Conservation (phyloP, 2,797 vertebrate genomes). For the Aplochiton taeniatus region DNA sequence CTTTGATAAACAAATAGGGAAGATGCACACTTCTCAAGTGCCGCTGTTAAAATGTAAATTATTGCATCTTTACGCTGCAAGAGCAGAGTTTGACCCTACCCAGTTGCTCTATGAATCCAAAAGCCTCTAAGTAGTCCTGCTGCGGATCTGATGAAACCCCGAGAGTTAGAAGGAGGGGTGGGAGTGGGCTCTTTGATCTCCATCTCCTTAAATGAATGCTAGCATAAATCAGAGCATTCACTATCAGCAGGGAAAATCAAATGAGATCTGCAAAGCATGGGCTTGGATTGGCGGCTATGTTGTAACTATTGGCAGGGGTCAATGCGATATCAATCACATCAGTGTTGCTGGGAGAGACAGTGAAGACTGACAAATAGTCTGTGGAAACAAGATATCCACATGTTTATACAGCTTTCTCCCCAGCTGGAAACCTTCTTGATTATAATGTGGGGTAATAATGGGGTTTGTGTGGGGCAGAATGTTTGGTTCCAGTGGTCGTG, state of each 20-base stretch:
- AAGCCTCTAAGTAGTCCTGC: conserved; percentile 40
- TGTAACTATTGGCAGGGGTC: conserved; percentile 52
- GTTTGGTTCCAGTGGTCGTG: not conserved
- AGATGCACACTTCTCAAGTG: conserved; percentile 40
- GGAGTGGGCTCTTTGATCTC: conserved; percentile 63
- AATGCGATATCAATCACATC: conserved; percentile 59
- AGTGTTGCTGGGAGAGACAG: conserved; percentile 40
- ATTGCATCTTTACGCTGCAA: conserved; percentile 29
- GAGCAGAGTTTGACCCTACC: conserved; percentile 45
- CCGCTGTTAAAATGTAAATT: conserved; percentile 25
- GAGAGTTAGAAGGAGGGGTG: conserved; percentile 19
- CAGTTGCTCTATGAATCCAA: conserved; percentile 35
- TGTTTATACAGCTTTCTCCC: conserved; percentile 33
- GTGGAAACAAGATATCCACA: conserved; percentile 42
- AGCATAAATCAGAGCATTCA: conserved; percentile 65
- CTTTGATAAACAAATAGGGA: conserved; percentile 43
- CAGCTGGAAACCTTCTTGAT: not conserved
- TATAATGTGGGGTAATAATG: no score
- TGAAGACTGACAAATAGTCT: conserved; percentile 50
- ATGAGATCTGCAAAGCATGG: conserved; percentile 68
- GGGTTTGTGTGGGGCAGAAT: not conserved
- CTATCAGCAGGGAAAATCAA: conserved; percentile 71
- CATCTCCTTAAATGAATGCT: conserved; percentile 62
- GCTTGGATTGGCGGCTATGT: conserved; percentile 40
- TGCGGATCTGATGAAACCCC: conserved; percentile 66